Conservation (phyloP, 2,113 vertebrate species). For the Ginglymostoma cirratum region DNA sequence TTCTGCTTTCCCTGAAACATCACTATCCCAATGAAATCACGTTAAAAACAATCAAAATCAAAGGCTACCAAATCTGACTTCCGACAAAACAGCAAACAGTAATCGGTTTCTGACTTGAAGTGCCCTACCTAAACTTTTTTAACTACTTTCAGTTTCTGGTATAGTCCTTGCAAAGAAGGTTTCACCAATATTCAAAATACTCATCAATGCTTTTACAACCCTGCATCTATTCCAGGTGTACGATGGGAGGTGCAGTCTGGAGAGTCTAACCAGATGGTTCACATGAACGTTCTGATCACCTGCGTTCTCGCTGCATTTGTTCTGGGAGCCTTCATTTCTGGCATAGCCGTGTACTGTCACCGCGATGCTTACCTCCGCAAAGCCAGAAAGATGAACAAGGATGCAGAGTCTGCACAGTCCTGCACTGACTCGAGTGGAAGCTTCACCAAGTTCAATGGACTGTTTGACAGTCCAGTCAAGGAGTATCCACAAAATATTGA, state of each 20-base stretch:
- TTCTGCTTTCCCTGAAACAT: background rate
- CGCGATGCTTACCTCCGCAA: conserved; percentile 77
- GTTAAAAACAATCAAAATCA: background rate
- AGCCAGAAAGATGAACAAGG: conserved; percentile 82
- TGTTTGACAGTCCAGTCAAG: conserved; percentile 94
- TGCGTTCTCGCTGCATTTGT: conserved; percentile 95
- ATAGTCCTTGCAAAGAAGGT: background rate
- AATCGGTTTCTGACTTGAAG: background rate
- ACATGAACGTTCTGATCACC: conserved; percentile 97
- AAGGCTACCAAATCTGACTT: conserved; percentile 26
- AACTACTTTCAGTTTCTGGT: background rate
- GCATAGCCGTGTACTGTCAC: conserved; percentile 91
- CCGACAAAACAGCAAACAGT: conserved; percentile 54
- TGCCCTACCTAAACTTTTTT: background rate
- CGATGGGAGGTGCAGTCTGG: conserved; percentile 86
- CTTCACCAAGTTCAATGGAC: conserved; percentile 86
- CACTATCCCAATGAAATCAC: background rate
- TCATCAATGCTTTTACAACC: background rate
- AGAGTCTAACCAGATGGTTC: conserved; percentile 94
- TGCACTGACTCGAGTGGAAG: conserved; percentile 88
- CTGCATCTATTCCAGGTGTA: conserved; percentile 62
- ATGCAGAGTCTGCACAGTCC: conserved; percentile 83
- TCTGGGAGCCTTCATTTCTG: conserved; percentile 87
- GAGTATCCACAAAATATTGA: conserved; percentile 88
- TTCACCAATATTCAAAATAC: background rate